Base-by-base conservation (phyloP, 2,888 invertebrate genomes). In the Hyles lineata region DNA sequence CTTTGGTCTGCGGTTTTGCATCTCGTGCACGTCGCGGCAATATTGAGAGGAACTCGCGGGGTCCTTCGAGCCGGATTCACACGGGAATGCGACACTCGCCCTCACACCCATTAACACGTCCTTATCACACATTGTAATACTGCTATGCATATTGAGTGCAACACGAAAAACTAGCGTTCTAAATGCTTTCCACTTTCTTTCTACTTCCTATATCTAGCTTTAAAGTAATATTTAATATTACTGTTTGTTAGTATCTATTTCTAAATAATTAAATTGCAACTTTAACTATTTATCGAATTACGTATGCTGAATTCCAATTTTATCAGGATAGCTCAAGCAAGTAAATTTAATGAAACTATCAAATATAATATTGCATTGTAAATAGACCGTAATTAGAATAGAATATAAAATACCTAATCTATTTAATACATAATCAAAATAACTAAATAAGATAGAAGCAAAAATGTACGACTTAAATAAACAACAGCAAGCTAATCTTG, bases 1-100 rank as follows among this genome's bases (percentile, higher is more conserved):
- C 89, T 90, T 88, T 84, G 87, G 86, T 82, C 83, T 90, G 90
- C 84, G 91, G 91, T 92, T 93, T 93, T 90, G 90, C 91, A 92
- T 92, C 93, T 91, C 84, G 82, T 84, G 87, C 90, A 92, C 91
- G 92, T 92, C 88, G 86, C 77, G 79, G 88, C 87, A 83, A 89
- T 91, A 91, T 92, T 88, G 87, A 89, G 87, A 89, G 85, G 72
- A 63, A 63, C 72, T 35, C 63, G 67, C 19, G 55, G 9, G 58
- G 63, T 72, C 63, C 72, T 72, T 35, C 61, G 72, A 58, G 58
- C 58, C 72, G 67, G 67, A 67, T 63, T 67, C 72, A 67, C 63
- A 72, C 63, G 63, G 58, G 72, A 72, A 72, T 58, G 67, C 23
- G 58, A 17, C 32, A 17, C 17, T 50, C 67, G 23, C 23, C 50